phyloP scores from a whole-genome alignment of 2,888 invertebrate species.

The Pyrgus malvae region DNA sequence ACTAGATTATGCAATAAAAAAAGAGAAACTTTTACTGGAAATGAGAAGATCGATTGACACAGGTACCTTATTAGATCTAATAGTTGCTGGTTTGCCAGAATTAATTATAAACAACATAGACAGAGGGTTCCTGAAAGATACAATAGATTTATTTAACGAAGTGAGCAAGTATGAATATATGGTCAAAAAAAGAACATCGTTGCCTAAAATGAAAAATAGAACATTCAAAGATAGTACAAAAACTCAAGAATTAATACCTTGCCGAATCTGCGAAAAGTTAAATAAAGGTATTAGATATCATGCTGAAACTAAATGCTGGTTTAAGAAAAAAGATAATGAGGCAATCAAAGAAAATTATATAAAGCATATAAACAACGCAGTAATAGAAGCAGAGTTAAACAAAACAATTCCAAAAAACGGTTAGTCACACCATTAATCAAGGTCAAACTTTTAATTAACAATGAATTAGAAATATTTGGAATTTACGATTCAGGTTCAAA shows the following conservation, averaged over 20 bases:
- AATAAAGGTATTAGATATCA: conserved; percentile 30
- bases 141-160: not conserved
- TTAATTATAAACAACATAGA: not conserved
- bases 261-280: conserved; percentile 18
- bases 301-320: conserved; percentile 15
- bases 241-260: not conserved
- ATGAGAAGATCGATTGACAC: conserved; percentile 26
- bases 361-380: conserved; percentile 12
- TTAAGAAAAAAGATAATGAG: not conserved
- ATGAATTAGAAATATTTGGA: not conserved
- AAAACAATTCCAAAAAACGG: not conserved
- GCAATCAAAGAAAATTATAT: conserved; percentile 9
- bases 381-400: conserved; percentile 23
- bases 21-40: conserved; percentile 36
- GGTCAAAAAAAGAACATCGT: not conserved
- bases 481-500: conserved; percentile 10
- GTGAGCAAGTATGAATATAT: not conserved
- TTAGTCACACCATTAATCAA: conserved; percentile 10
- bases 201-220: conserved; percentile 3
- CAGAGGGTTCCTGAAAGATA: not conserved
- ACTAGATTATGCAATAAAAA: conserved; percentile 42
- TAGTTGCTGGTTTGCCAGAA: not conserved
- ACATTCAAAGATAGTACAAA: not conserved
- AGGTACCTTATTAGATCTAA: conserved; percentile 17
- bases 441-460: not conserved